Evolutionary conservation across 2,888 invertebrate genomes (phyloP), one percentile per base, ranked within the genome.

Genomic region (Zele albiditarsus): DNA sequence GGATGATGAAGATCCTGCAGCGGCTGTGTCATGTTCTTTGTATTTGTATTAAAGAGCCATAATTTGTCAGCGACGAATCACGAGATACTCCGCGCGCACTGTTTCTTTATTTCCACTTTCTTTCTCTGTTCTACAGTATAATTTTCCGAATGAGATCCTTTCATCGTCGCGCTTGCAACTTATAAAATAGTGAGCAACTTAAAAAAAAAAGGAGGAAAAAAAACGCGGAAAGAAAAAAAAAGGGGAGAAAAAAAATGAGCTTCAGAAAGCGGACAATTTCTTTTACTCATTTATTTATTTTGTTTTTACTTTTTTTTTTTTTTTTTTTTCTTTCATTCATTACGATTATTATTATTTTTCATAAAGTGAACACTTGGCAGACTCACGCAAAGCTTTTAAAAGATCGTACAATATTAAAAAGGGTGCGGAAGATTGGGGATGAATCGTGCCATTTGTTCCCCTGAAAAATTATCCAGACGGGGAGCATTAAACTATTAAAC

Each of bases 401-500:
- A 63, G 63, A 63, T 31, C 63, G 63, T 63, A 33, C 63, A 63
- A 63, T 63, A 63, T 63, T 63, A 63, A 63, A 63, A 63, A 33
- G 63, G 28, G 33, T 31, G 63, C 33, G 63, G 33, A 38, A 63
- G 63, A 31, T 31, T 16, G 28, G 38, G 38, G 66, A 46, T 53
- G 63, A 60, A 38, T 28, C 28, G 10, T 57, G 66, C 46, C 67
- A 57, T 73, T 73, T 70, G 58, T 31, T 58, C 58, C 23, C 16
- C 33, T 42, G 58, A 42, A 67, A 73, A 73, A 73, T 74, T 53
- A 74, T 74, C 60, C 73, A 74, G 68, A 69, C 69, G 66, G 58
- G n/a, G 53, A 67, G 53, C 46, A 68, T 69, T 74, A 49, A 68
- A 74, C 63, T 74, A 80, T 81, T 83, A 79, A 80, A 76, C 75